Percentiles rank a stretch among this genome's conserved stretches.
These are phyloP conservation scores for Carcharodon carcharias DNA, from an alignment of 2,797 vertebrate genomes.

Conservation along the genomic window DNA sequence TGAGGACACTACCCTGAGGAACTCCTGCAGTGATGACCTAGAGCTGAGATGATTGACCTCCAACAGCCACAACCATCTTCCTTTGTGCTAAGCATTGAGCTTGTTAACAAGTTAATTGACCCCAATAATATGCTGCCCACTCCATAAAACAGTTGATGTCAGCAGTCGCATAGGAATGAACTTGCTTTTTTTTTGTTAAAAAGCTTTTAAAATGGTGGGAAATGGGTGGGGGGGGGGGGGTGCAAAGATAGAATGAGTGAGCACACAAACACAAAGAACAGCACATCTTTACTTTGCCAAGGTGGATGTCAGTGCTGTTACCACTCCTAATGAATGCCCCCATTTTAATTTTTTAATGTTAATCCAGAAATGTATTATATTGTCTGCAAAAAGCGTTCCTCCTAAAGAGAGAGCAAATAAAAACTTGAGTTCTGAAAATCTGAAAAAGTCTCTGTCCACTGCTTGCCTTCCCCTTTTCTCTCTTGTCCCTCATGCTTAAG, in stretches of 20 bases:
- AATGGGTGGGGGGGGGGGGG: too few relatives aligned
- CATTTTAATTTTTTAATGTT: not conserved
- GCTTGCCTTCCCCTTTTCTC: not conserved
- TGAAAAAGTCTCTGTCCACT: slow-evolving; percentile 42
- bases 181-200: too few relatives aligned
- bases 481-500: not conserved
- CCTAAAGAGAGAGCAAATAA: slow-evolving; percentile 41
- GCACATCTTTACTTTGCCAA: not conserved
- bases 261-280: not conserved
- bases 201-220: too few relatives aligned
- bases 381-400: slow-evolving; percentile 48
- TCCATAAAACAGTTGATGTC: too few relatives aligned
- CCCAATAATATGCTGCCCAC: too few relatives aligned
- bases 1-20: too few relatives aligned
- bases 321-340: not conserved
- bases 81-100: too few relatives aligned
- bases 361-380: slow-evolving; percentile 39
- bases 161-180: too few relatives aligned
- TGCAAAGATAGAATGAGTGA: not conserved
- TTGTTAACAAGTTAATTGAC: too few relatives aligned
- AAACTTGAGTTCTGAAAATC: slow-evolving; percentile 58
- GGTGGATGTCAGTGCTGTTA: not conserved
- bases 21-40: too few relatives aligned
- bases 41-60: too few relatives aligned
- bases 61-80: too few relatives aligned